Evolutionary conservation across 1,140 invertebrate species (phyloP).

Genomic region (Galleria mellonella): DNA sequence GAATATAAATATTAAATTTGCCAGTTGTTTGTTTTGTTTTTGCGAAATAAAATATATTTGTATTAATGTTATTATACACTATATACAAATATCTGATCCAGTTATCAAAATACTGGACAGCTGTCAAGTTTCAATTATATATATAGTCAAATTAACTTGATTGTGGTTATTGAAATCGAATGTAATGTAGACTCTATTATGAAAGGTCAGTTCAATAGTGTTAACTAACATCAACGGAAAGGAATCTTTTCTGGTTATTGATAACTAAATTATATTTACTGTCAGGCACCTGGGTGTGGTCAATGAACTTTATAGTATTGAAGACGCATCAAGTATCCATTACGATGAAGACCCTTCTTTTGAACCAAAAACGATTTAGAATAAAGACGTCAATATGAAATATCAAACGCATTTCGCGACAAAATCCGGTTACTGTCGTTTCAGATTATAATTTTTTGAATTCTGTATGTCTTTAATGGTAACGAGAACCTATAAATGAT

Average conservation of each 20-base stretch:
- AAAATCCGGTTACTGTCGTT: slow-evolving; percentile 10
- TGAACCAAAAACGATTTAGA: slow-evolving; percentile 21
- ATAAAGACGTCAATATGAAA: slow-evolving; percentile 20
- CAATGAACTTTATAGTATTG: slow-evolving; percentile 29
- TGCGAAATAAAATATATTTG: too few species aligned
- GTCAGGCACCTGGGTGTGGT: slow-evolving; percentile 54
- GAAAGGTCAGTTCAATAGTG: slow-evolving; percentile 54
- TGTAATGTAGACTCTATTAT: slow-evolving; percentile 53
- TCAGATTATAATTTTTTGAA: slow-evolving; percentile 16
- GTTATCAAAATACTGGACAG: too few species aligned
- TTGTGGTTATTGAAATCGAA: slow-evolving; percentile 21
- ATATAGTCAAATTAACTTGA: too few species aligned
- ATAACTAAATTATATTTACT: slow-evolving; percentile 57
- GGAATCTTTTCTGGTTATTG: slow-evolving; percentile 63
- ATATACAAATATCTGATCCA: too few species aligned
- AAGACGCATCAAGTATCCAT: slow-evolving; percentile 27
- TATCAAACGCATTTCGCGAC: slow-evolving; percentile 13
- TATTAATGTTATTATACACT: too few species aligned
- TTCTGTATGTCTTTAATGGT: slow-evolving; percentile 38
- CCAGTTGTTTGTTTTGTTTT: too few species aligned
- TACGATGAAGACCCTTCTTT: slow-evolving; percentile 25
- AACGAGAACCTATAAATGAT: slow-evolving; percentile 28
- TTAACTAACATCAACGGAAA: slow-evolving; percentile 35
- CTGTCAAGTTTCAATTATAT: too few species aligned
- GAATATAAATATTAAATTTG: too few species aligned